These are phyloP conservation scores for Bambusicola thoracicus DNA, from an alignment of 2,113 vertebrate species.

Conservation along the genomic window DNA sequence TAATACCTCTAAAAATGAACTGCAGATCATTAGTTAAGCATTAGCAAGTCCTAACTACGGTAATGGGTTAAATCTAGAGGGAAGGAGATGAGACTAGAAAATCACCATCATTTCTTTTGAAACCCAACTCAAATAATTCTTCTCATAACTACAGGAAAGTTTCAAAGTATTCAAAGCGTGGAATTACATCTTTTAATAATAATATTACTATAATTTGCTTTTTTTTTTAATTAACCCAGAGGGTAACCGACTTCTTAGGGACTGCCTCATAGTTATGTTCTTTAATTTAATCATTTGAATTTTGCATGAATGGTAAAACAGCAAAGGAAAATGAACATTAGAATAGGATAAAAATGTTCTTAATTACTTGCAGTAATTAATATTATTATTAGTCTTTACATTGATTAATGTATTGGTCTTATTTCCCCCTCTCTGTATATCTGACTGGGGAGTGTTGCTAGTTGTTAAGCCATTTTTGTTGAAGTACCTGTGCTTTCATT, in stretches of 20 bases:
- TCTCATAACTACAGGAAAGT: not conserved
- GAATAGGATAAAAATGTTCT: not conserved
- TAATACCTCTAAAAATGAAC: not conserved
- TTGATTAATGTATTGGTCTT: not conserved
- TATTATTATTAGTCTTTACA: not conserved
- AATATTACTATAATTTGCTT: not conserved
- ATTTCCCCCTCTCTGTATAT: not conserved
- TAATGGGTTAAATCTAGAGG: not conserved
- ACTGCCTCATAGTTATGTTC: not conserved
- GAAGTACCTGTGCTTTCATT: not conserved
- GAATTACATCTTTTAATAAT: not conserved
- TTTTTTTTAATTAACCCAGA: not conserved
- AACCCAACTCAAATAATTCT: not conserved
- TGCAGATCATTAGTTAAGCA: not conserved
- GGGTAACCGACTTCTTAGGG: not conserved
- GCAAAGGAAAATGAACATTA: not conserved
- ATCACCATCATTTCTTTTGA: not conserved
- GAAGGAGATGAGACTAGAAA: not conserved
- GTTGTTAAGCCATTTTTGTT: not conserved
- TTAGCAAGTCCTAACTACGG: not conserved
- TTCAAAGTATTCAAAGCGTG: not conserved
- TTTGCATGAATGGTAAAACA: not conserved
- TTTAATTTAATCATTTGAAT: not conserved
- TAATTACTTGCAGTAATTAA: not conserved
- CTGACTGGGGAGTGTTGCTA: not conserved